Evolutionary conservation across 2,797 vertebrate species (phyloP).

Genomic region (Mareca strepera): DNA sequence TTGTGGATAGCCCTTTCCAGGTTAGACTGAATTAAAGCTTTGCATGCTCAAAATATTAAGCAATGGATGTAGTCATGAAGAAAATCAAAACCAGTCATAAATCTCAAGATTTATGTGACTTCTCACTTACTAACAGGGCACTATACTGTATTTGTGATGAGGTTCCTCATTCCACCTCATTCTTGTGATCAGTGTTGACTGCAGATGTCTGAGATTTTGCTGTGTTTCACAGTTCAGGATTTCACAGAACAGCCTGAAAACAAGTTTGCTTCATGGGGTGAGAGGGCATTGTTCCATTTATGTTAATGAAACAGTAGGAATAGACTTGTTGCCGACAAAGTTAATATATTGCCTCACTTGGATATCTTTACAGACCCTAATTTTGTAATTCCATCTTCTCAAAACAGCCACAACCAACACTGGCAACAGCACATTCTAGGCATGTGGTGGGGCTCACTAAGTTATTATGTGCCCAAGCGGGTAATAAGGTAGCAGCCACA

Average conservation of each 20-base stretch:
- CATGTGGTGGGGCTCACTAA: neutral
- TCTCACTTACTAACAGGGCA: neutral
- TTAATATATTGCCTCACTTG: neutral
- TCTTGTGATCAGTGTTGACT: neutral
- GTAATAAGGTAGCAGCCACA: neutral
- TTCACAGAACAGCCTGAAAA: neutral
- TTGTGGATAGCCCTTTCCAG: neutral
- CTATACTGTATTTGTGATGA: neutral
- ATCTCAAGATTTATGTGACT: fast-evolving
- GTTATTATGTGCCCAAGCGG: neutral
- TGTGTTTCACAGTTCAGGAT: neutral
- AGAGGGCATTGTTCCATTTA: neutral
- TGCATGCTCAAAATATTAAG: neutral
- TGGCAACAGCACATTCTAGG: neutral
- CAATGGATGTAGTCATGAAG: neutral
- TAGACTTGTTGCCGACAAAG: neutral
- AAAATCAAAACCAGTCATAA: neutral
- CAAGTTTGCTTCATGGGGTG: neutral
- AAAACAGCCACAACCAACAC: neutral
- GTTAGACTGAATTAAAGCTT: neutral
- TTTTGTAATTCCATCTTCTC: neutral
- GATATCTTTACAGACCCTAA: neutral
- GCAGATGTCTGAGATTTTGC: neutral
- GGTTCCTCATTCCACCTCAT: neutral
- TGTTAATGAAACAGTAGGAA: neutral